A percentile compares a stretch with the other conserved stretches of the same genome.
These are phyloP conservation scores for Cheilosia soror DNA, from an alignment of 2,888 invertebrate species.

Conservation along the genomic window DNA sequence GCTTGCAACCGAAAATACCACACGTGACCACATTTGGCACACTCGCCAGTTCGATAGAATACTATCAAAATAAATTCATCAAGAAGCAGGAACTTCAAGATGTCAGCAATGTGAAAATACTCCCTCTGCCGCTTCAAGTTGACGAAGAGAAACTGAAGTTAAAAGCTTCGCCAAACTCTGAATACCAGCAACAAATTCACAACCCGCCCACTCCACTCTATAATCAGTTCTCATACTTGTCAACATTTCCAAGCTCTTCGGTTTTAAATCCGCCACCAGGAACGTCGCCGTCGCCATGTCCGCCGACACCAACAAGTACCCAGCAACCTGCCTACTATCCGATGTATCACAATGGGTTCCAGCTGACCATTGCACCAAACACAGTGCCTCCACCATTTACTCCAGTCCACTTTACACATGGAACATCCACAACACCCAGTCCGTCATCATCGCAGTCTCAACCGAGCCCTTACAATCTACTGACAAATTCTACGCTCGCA, in stretches of 20 bases:
- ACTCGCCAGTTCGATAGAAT: slow-evolving; percentile 82
- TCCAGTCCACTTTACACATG: slow-evolving; percentile 82
- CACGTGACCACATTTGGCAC: slow-evolving; percentile 81
- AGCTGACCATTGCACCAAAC: slow-evolving; percentile 82
- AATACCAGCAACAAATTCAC: slow-evolving; percentile 78
- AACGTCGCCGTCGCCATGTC: slow-evolving; percentile 76
- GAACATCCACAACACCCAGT: slow-evolving; percentile 68
- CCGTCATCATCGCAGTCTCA: slow-evolving; percentile 68
- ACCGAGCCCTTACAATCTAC: slow-evolving; percentile 75
- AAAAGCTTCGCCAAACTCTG: slow-evolving; percentile 64
- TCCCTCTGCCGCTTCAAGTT: slow-evolving; percentile 54
- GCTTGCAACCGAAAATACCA: slow-evolving; percentile 75
- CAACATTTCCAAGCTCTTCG: slow-evolving; percentile 80
- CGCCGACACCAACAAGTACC: slow-evolving; percentile 64
- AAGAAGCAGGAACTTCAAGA: slow-evolving; percentile 83
- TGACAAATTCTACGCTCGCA: slow-evolving; percentile 75
- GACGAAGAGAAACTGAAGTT: slow-evolving; percentile 60
- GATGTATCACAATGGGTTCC: slow-evolving; percentile 84
- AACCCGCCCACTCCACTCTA: slow-evolving; percentile 81
- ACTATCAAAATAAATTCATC: slow-evolving; percentile 83
- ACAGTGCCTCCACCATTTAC: slow-evolving; percentile 83
- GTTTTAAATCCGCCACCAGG: slow-evolving; percentile 76
- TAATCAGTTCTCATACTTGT: slow-evolving; percentile 83
- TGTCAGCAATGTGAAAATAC: slow-evolving; percentile 76
- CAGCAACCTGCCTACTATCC: slow-evolving; percentile 80